Conservation (phyloP, 1,140 invertebrate species). For the Pomacea maculata region DNA sequence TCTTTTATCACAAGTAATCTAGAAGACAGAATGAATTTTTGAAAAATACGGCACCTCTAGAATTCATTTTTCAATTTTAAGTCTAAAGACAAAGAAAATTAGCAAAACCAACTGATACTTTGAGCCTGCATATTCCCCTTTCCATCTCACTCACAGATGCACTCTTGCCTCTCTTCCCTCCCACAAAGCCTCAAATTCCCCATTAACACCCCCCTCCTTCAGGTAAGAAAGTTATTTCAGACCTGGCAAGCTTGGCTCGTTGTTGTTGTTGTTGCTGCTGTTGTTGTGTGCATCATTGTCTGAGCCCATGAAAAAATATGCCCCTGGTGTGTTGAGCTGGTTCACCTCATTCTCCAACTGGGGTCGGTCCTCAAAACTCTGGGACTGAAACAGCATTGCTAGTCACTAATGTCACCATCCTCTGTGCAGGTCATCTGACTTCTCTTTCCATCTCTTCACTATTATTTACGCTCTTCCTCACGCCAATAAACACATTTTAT, state of each 20-base stretch:
- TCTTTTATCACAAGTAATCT: too few relatives aligned
- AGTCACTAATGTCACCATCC: too few relatives aligned
- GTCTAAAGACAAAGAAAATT: too few relatives aligned
- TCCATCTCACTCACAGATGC: background rate
- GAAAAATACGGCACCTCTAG: too few relatives aligned
- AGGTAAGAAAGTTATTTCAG: background rate
- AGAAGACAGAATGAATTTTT: too few relatives aligned
- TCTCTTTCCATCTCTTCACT: too few relatives aligned
- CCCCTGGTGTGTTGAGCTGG: conserved; percentile 39
- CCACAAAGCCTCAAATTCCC: background rate
- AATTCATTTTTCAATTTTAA: too few relatives aligned
- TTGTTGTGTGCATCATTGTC: conserved; percentile 6
- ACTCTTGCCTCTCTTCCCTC: background rate
- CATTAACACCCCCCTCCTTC: background rate
- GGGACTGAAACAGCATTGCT: conserved; percentile 18
- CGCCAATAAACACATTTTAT: too few relatives aligned
- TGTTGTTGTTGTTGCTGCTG: background rate
- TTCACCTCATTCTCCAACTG: conserved; percentile 17
- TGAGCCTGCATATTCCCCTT: background rate
- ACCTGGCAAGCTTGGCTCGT: conserved; percentile 4
- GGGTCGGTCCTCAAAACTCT: conserved; percentile 31
- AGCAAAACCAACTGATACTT: too few relatives aligned
- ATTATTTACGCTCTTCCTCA: too few relatives aligned
- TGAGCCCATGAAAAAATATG: conserved; percentile 45
- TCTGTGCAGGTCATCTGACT: too few relatives aligned